Evolutionary conservation across 2,888 invertebrate genomes (phyloP).

Genomic region (Agrochola lychnidis): DNA sequence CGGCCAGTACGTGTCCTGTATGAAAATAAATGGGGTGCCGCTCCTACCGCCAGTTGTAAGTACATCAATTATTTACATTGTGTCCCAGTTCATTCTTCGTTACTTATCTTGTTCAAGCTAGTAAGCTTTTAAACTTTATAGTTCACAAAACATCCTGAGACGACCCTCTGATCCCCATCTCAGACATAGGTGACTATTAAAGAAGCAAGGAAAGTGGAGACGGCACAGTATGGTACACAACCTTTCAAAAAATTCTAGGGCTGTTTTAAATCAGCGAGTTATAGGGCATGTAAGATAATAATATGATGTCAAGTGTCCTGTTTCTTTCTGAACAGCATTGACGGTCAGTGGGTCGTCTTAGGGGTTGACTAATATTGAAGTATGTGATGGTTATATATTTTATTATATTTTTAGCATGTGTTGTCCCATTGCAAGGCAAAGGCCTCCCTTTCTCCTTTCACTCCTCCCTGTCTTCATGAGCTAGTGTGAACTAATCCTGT

Average conservation of each 20-base stretch:
- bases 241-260: too few relatives aligned
- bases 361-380: neutral
- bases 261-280: neutral
- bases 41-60: constrained; percentile 95
- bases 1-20: constrained; percentile 92
- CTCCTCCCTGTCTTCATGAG: too few relatives aligned
- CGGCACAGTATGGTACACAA: neutral
- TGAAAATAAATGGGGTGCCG: constrained; percentile 93
- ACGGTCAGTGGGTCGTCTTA: too few relatives aligned
- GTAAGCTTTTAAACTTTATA: neutral
- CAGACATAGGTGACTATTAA: neutral
- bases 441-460: too few relatives aligned
- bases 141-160: neutral
- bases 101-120: neutral
- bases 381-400: too few relatives aligned
- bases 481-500: too few relatives aligned
- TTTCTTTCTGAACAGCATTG: neutral
- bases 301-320: neutral
- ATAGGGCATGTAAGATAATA: neutral
- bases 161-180: neutral
- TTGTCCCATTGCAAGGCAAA: too few relatives aligned
- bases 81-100: neutral
- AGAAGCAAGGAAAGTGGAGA: neutral
- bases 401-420: too few relatives aligned
- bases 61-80: constrained; percentile 53